Percentiles rank a stretch among this genome's conserved stretches.
phyloP scores from a whole-genome alignment of 2,888 invertebrate species.

The Tetragnatha montana region DNA sequence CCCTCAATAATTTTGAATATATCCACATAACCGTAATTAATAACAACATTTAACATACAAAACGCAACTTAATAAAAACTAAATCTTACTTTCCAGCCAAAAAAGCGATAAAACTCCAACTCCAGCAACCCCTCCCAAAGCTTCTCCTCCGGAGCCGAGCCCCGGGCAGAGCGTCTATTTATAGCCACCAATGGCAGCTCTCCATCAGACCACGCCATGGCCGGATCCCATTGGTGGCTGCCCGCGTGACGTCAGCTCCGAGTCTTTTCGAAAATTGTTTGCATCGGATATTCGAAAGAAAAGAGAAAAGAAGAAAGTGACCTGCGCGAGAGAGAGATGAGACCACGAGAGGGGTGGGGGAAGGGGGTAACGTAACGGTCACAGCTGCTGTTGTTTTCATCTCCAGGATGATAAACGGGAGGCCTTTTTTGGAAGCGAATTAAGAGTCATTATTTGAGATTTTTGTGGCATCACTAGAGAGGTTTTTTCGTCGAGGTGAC shows the following conservation, averaged over 20 bases:
- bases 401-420: background rate
- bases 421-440: background rate
- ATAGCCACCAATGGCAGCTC: constrained; percentile 52
- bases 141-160: background rate
- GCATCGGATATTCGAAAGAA: constrained; percentile 47
- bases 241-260: constrained; percentile 57
- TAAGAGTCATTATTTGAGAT: background rate
- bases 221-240: constrained; percentile 39
- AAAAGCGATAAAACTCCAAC: background rate
- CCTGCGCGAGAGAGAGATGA: background rate
- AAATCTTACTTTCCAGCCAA: constrained; percentile 9
- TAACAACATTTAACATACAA: background rate
- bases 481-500: no score
- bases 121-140: constrained; percentile 14
- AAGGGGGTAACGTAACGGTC: background rate
- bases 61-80: background rate
- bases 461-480: background rate
- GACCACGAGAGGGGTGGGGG: background rate
- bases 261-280: constrained; percentile 36
- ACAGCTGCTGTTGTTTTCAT: background rate
- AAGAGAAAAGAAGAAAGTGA: background rate
- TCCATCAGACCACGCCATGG: constrained; percentile 30
- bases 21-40: no score
- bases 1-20: no score
- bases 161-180: constrained; percentile 68